phyloP scores from a whole-genome alignment of 2,888 invertebrate genomes.

The Rhagophthalmus giganteus region DNA sequence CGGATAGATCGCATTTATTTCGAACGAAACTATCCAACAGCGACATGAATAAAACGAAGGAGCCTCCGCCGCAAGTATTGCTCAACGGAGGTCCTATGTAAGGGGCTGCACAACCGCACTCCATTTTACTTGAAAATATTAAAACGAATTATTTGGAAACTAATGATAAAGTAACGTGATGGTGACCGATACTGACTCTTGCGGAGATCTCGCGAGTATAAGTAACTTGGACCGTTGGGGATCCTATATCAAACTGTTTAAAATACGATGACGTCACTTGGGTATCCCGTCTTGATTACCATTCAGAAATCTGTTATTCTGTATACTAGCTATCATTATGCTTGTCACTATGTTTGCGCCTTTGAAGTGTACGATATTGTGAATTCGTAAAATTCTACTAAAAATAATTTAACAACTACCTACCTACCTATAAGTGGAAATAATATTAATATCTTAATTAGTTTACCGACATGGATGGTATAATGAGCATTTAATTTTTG shows the following conservation, averaged over 20 bases:
- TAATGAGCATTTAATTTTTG: too few species aligned
- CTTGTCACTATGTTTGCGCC: too few species aligned
- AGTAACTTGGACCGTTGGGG: not conserved
- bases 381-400: too few species aligned
- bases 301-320: conserved; percentile 1
- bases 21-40: conserved; percentile 65
- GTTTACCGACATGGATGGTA: too few species aligned
- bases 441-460: too few species aligned
- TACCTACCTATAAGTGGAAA: too few species aligned
- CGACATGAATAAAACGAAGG: conserved; percentile 67
- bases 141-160: not conserved
- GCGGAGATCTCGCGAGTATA: not conserved
- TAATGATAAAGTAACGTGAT: too few species aligned
- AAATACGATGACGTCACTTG: conserved; percentile 17
- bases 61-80: conserved; percentile 60
- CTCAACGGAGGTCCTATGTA: conserved; percentile 64
- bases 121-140: too few species aligned
- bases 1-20: conserved; percentile 61
- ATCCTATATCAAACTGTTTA: not conserved
- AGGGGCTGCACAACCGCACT: conserved; percentile 60
- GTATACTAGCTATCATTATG: not conserved
- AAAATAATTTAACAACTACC: too few species aligned
- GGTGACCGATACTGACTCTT: not conserved
- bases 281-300: conserved; percentile 22
- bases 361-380: too few species aligned